These are phyloP conservation scores for Pachyseris speciosa DNA, from an alignment of 64 coral and sea anemone genomes.

Conservation along the genomic window DNA sequence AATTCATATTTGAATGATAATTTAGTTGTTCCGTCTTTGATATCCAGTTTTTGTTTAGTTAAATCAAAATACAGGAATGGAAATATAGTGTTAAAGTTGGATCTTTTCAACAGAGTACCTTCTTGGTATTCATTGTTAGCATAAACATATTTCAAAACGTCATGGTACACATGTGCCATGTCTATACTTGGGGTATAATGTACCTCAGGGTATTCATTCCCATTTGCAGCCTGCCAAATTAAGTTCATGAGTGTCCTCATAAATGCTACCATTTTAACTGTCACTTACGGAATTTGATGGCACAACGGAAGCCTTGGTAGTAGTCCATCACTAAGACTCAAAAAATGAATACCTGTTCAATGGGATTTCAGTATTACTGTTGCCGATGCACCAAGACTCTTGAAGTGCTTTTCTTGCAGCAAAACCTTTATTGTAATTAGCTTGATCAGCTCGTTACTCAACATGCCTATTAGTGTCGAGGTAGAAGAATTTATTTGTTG, in stretches of 20 bases:
- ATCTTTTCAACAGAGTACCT: background rate
- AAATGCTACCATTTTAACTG: too few species aligned
- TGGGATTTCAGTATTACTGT: slow-evolving; percentile 55
- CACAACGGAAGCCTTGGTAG: slow-evolving; percentile 17
- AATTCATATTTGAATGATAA: background rate
- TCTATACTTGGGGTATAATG: background rate
- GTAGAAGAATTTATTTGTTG: slow-evolving; percentile 44
- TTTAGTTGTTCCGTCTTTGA: background rate
- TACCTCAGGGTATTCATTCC: slow-evolving; percentile 1
- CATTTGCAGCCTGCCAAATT: background rate
- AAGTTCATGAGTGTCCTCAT: background rate
- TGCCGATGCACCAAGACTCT: background rate
- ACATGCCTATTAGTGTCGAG: slow-evolving; percentile 1
- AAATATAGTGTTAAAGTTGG: background rate
- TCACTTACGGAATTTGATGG: background rate
- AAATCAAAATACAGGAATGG: slow-evolving; percentile 18
- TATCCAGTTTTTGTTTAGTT: slow-evolving; percentile 6
- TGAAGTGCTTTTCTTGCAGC: background rate
- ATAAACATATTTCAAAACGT: slow-evolving; percentile 29
- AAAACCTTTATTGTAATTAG: slow-evolving; percentile 35
- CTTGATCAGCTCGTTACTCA: background rate
- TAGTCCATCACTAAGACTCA: slow-evolving; percentile 9
- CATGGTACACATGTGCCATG: background rate
- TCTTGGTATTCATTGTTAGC: background rate
- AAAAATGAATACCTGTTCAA: slow-evolving; percentile 66